Evolutionary conservation across 1,140 invertebrate species (phyloP), one percentile per base, ranked within the genome.

Genomic region (Bombus affinis): DNA sequence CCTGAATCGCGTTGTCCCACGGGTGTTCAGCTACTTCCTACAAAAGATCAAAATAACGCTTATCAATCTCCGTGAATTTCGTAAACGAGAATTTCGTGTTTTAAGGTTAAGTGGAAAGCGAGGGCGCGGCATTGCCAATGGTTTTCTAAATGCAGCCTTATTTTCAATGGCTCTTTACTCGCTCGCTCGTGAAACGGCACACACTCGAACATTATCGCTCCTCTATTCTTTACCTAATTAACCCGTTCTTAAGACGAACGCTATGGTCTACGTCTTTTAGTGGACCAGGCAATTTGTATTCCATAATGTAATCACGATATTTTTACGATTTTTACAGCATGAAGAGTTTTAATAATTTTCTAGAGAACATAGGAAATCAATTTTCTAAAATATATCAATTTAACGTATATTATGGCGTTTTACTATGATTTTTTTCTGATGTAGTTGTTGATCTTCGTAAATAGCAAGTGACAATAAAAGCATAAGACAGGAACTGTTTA

Each of bases 1-100:
- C 47, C 25, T 59, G 10, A 71, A 72, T n/a, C 59, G 59, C 73
- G 37, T 80, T 76, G 37, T 57, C 73, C 59, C 78, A 53, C 42
- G 57, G 39, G 32, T 68, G 70, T 53, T 80, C 70, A 42, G 22
- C 32, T 5, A n/a, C 32, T 76, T 85, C 32, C 88, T 87, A 70
- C 32, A 81, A 85, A 22, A 47, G n/a, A 80, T n/a, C 57, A 76
- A 66, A 85, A 89, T 86, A 87, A 88, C 66, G 28, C 15, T 66
- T 76, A 90, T 89, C 85, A 90, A 90, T 90, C 89, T 82, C 62
- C 32, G 59, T n/a, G 25, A 35, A 35, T 35, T 35, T 35, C 35
- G 62, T 72, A 59, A 87, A 85, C 85, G 59, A 87, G 62, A 90
- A 81, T 89, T 86, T 68, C 74, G 68, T 59, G 75, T 77, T 86